A percentile compares a stretch with the other conserved stretches of the same genome.
Evolutionary conservation across 1,140 invertebrate species (phyloP).

Genomic region (Lepidurus apus): DNA sequence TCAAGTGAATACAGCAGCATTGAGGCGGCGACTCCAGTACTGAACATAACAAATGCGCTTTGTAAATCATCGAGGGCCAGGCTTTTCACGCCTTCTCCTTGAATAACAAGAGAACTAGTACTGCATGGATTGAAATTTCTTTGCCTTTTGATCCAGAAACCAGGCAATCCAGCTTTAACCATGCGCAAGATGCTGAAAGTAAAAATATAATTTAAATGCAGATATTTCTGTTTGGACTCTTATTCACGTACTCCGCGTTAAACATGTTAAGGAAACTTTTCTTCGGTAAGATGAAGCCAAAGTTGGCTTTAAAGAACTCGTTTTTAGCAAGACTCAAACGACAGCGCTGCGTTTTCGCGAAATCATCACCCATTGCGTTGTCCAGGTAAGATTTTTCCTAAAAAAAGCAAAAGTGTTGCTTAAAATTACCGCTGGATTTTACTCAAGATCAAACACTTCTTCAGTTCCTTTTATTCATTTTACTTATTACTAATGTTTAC

Average conservation of each 20-base stretch:
- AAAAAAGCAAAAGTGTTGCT: not conserved
- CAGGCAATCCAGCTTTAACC: not conserved
- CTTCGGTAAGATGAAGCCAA: conserved; percentile 40
- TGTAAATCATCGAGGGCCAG: not conserved
- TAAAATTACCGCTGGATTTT: not conserved
- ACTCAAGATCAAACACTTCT: not conserved
- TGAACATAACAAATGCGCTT: not conserved
- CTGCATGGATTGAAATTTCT: not conserved
- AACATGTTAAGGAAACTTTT: conserved; percentile 37
- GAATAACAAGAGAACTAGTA: not conserved
- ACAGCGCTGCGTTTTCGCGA: conserved; percentile 37
- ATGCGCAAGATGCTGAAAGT: not conserved
- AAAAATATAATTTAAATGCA: not conserved
- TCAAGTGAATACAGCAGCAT: not conserved
- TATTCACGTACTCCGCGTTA: conserved; percentile 40
- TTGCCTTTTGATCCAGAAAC: not conserved
- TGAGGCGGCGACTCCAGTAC: not conserved
- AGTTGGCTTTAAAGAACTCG: conserved; percentile 42
- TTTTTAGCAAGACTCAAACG: conserved; percentile 41
- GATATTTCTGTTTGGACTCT: not conserved
- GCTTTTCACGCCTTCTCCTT: not conserved
- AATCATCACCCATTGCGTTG: conserved; percentile 41
- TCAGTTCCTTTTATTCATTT: not conserved
- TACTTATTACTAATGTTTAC: conserved; percentile 30
- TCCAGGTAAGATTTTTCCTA: conserved; percentile 44